Evolutionary conservation across 1,140 invertebrate species (phyloP).

Genomic region (Asobara japonica): DNA sequence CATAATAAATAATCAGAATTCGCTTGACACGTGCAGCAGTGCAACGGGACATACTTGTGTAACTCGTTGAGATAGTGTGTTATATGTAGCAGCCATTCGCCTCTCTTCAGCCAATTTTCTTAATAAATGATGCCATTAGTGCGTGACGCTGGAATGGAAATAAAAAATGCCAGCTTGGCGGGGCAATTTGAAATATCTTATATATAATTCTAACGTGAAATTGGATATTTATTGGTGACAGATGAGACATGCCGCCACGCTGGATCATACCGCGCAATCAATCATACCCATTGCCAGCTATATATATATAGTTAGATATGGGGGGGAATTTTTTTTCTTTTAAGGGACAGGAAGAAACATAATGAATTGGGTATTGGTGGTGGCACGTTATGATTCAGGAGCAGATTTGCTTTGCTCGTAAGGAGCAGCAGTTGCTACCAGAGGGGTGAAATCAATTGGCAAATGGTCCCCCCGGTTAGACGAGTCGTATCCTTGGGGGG

Average conservation of each 20-base stretch:
- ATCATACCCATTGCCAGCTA: slow-evolving; percentile 60
- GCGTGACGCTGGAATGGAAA: slow-evolving; percentile 43
- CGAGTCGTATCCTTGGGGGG: not conserved
- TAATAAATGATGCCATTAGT: slow-evolving; percentile 66
- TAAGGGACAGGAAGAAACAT: not conserved
- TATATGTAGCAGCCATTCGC: slow-evolving; percentile 9
- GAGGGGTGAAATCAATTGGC: not conserved
- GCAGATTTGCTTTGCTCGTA: not conserved
- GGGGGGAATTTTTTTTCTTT: slow-evolving; percentile 6
- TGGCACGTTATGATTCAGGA: not conserved
- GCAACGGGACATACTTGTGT: not conserved
- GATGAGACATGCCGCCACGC: slow-evolving; percentile 60
- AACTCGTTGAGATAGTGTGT: not conserved
- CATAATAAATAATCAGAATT: slow-evolving; percentile 6
- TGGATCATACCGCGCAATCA: slow-evolving; percentile 60
- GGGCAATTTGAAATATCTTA: slow-evolving; percentile 63
- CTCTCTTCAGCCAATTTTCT: slow-evolving; percentile 57
- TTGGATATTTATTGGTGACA: slow-evolving; percentile 68
- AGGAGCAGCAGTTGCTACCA: not conserved
- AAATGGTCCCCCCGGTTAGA: not conserved
- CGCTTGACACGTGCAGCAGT: slow-evolving; percentile 17
- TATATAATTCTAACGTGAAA: slow-evolving; percentile 65
- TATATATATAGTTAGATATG: slow-evolving; percentile 32
- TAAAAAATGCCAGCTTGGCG: slow-evolving; percentile 54
- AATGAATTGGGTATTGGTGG: slow-evolving; percentile 1